phyloP scores from a whole-genome alignment of 2,113 vertebrate species.

The Thomomys bottae region DNA sequence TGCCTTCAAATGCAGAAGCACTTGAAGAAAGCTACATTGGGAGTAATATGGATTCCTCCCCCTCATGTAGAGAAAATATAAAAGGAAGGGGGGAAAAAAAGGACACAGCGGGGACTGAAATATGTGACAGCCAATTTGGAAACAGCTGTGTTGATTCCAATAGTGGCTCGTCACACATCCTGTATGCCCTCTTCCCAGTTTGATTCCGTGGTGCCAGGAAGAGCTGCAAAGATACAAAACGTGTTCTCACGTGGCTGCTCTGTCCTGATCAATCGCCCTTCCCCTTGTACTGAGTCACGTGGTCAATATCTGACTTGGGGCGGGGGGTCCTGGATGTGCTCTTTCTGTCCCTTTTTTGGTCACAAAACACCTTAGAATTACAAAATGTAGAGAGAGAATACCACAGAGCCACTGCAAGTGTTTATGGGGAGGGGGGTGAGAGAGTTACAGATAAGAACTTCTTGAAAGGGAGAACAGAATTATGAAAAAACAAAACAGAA shows the following conservation, averaged over 20 bases:
- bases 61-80: neutral
- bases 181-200: slow-evolving; percentile 48
- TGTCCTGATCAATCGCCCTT: slow-evolving; percentile 48
- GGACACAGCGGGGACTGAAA: slow-evolving; percentile 19
- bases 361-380: slow-evolving; percentile 10
- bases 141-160: neutral
- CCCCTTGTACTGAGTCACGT: neutral
- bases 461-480: slow-evolving; percentile 42
- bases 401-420: neutral
- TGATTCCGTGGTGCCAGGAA: slow-evolving; percentile 66
- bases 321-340: neutral
- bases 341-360: neutral
- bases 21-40: slow-evolving; percentile 44
- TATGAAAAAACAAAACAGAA: neutral
- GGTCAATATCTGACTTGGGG: slow-evolving; percentile 16
- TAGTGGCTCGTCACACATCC: slow-evolving; percentile 52
- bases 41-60: neutral
- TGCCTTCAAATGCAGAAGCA: slow-evolving; percentile 49
- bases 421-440: neutral
- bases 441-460: neutral
- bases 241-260: slow-evolving; percentile 43
- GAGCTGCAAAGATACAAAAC: slow-evolving; percentile 42
- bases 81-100: neutral
- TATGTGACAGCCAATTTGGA: slow-evolving; percentile 66
- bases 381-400: slow-evolving; percentile 24